phyloP scores from a whole-genome alignment of 1,140 invertebrate genomes.

The Drosophila erecta region DNA sequence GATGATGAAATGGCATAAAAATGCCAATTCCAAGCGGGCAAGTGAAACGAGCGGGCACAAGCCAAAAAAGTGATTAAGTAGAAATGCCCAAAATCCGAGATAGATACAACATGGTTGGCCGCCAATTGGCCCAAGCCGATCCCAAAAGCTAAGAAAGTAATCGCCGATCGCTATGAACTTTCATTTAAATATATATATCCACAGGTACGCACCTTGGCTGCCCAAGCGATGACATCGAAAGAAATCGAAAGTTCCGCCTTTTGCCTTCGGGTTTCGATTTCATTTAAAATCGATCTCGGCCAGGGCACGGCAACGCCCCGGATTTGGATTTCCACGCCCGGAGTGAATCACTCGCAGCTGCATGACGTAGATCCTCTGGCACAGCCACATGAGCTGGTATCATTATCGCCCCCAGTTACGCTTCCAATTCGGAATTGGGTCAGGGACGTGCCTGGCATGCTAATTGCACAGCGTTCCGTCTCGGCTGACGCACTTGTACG shows the following conservation, averaged over 20 bases:
- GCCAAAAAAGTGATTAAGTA: slow-evolving; percentile 33
- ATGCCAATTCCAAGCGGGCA: slow-evolving; percentile 33
- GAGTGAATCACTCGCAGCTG: slow-evolving; percentile 62
- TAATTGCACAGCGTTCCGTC: slow-evolving; percentile 59
- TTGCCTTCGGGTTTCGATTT: slow-evolving; percentile 66
- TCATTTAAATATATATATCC: slow-evolving; percentile 48
- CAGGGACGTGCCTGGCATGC: slow-evolving; percentile 79
- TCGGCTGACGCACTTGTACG: slow-evolving; percentile 56
- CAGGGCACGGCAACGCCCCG: slow-evolving; percentile 7
- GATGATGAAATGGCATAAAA: slow-evolving; percentile 75
- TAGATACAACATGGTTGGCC: slow-evolving; percentile 31
- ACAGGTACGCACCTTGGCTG: slow-evolving; percentile 38
- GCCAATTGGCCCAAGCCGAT: slow-evolving; percentile 48
- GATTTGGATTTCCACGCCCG: slow-evolving; percentile 42
- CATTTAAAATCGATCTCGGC: slow-evolving; percentile 43
- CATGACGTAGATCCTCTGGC: slow-evolving; percentile 41
- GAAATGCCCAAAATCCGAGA: slow-evolving; percentile 44
- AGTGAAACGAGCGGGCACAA: slow-evolving; percentile 33
- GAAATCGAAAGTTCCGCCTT: slow-evolving; percentile 77
- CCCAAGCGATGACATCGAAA: slow-evolving; percentile 75
- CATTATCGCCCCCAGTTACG: slow-evolving; percentile 23
- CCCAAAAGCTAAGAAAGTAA: slow-evolving; percentile 43
- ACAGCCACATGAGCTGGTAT: neutral
- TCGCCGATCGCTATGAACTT: slow-evolving; percentile 46
- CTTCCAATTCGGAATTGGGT: slow-evolving; percentile 65